These are phyloP conservation scores for Ormyrus rosae DNA, from an alignment of 2,888 invertebrate species.

Conservation along the genomic window DNA sequence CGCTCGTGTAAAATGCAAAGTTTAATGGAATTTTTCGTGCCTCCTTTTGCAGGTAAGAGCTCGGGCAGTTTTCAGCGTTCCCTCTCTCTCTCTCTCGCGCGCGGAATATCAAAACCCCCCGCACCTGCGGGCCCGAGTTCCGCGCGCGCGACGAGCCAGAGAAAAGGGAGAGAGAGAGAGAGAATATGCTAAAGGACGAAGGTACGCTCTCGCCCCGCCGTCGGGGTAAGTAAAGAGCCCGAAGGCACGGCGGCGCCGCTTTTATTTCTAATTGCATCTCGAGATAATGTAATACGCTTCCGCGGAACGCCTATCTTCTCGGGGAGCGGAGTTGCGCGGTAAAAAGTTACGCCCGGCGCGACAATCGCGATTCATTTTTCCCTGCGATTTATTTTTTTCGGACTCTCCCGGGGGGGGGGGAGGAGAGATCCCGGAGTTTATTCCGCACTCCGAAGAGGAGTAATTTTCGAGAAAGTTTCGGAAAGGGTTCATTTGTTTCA, in stretches of 20 bases:
- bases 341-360: background rate
- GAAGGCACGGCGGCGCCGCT: slow-evolving; percentile 56
- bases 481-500: no score
- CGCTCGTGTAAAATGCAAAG: slow-evolving; percentile 9
- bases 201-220: background rate
- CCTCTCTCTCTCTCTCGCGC: no score
- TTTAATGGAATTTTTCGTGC: slow-evolving; percentile 57
- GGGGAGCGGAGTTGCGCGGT: background rate
- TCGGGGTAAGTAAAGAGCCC: slow-evolving; percentile 51
- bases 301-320: slow-evolving; percentile 42
- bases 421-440: no score
- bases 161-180: background rate
- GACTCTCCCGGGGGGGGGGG: no score
- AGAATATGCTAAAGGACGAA: slow-evolving; percentile 41
- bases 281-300: slow-evolving; percentile 52
- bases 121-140: background rate
- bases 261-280: slow-evolving; percentile 68
- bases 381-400: no score
- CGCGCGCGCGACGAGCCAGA: background rate
- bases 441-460: no score
- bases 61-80: slow-evolving; percentile 57
- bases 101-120: background rate
- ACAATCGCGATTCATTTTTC: slow-evolving; percentile 32
- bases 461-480: no score
- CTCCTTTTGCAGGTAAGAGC: slow-evolving; percentile 63